phyloP scores from a whole-genome alignment of 2,888 invertebrate genomes.

The Mycalesis mineus region DNA sequence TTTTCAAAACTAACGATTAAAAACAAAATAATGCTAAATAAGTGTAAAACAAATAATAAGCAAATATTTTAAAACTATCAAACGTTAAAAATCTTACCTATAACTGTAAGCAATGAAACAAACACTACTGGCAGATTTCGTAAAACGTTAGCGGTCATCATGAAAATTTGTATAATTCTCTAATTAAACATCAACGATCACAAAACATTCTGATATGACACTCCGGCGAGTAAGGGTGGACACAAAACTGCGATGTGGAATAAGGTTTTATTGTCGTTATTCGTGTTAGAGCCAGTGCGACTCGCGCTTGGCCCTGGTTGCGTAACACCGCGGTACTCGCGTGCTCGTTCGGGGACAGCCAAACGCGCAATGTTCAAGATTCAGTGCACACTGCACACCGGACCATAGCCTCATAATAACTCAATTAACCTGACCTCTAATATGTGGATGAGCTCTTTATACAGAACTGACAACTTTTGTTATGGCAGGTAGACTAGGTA shows the following conservation, averaged over 20 bases:
- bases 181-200: slow-evolving; percentile 16
- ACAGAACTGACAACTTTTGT: background rate
- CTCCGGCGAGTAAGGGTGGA: slow-evolving; percentile 29
- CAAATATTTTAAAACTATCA: background rate
- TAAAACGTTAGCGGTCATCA: slow-evolving; percentile 51
- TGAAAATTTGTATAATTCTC: slow-evolving; percentile 28
- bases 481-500: too few species aligned
- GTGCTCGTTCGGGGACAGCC: slow-evolving; percentile 62
- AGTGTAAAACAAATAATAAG: too few species aligned
- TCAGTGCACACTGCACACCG: slow-evolving; percentile 32
- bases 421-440: slow-evolving; percentile 46
- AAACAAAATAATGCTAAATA: too few species aligned
- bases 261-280: slow-evolving; percentile 51
- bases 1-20: too few species aligned
- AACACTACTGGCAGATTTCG: slow-evolving; percentile 44
- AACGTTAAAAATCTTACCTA: slow-evolving; percentile 46
- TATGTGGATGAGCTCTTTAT: slow-evolving; percentile 26
- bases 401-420: slow-evolving; percentile 32
- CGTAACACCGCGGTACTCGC: slow-evolving; percentile 47
- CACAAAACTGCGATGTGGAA: slow-evolving; percentile 34
- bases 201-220: slow-evolving; percentile 42
- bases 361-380: slow-evolving; percentile 56
- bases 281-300: slow-evolving; percentile 18
- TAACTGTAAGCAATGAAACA: slow-evolving; percentile 47
- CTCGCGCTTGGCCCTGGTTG: slow-evolving; percentile 32